Percentiles rank a stretch among this genome's conserved stretches.
Evolutionary conservation across 2,797 vertebrate genomes (phyloP).

Genomic region (Myiothlypis chrysogaster): DNA sequence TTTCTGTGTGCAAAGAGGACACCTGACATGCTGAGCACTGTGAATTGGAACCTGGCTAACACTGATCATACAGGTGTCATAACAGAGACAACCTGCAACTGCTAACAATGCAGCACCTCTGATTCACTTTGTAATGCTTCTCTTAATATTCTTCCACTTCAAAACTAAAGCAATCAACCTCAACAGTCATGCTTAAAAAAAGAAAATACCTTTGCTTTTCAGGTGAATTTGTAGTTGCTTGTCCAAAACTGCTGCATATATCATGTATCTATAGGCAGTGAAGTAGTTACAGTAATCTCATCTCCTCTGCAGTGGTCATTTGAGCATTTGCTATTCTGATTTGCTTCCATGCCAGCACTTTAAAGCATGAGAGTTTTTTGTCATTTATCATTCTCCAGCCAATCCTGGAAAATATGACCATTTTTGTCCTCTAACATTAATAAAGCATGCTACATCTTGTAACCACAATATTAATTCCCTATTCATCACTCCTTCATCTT

Average conservation of each 20-base stretch:
- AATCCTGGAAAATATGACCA: not conserved
- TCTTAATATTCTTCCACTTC: not conserved
- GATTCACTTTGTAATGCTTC: not conserved
- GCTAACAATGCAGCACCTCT: not conserved
- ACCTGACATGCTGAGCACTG: not conserved
- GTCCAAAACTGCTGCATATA: not conserved
- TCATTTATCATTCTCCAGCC: not conserved
- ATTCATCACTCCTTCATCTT: not conserved
- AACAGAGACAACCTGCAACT: not conserved
- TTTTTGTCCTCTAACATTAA: not conserved
- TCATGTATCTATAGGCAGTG: not conserved
- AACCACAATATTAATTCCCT: not conserved
- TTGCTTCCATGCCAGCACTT: not conserved
- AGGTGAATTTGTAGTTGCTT: not conserved
- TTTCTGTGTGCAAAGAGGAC: not conserved
- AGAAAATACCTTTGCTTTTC: not conserved
- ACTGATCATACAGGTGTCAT: not conserved
- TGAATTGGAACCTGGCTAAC: not conserved
- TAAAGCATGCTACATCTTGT: not conserved
- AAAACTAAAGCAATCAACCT: not conserved
- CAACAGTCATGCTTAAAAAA: not conserved
- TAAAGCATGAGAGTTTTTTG: not conserved
- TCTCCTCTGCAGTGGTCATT: not conserved
- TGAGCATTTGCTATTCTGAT: not conserved
- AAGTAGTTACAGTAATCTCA: not conserved